Evolutionary conservation across 2,113 vertebrate genomes (phyloP), one percentile per base, ranked within the genome.

Genomic region (Agapornis roseicollis): DNA sequence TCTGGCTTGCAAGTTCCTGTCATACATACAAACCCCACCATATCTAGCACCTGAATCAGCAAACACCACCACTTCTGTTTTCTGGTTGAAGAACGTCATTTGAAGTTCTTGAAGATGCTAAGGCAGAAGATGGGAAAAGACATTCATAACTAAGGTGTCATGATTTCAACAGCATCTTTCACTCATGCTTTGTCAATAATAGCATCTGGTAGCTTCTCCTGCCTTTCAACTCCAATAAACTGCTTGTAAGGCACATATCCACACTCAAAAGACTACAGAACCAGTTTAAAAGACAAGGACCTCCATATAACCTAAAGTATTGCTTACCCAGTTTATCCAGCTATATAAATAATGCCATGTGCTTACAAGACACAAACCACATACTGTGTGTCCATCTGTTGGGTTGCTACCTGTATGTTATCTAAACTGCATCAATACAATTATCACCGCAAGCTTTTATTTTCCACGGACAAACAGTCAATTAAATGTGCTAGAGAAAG

Each of bases 111-210:
- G 24, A 65, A 65, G 89, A 31, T 28, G 22, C 42, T 31, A 61
- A 65, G 23, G 83, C 31, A 95, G 37, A 89, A 37, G 35, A 27
- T 16, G 28, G 39, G 27, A 72, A 37, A 58, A 60, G 31, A 63
- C 17, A 10, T 14, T 33, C 11, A 1, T 5, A 50, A 61, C 6
- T 4, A 6, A 37, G 6, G 33, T 6, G 27, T 10, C 13, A 1
- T 0, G 8, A 44, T n/a, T 47, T 41, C 50, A 71, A 11, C 23
- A 39, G 44, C 3, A 22, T 18, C 69, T 78, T 85, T 56, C 42
- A 20, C 8, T 8, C 12, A 6, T 15, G 28, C 35, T 77, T 61
- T 65, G 42, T 11, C 66, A 88, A 3, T 56, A 80, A 29, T 14
- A 6, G 31, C 1, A 0, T 22, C 65, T 58, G 61, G 73, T 28